A percentile compares a stretch with the other conserved stretches of the same genome.
phyloP scores from a whole-genome alignment of 1,140 invertebrate species.

The Conopomorpha cramerella region DNA sequence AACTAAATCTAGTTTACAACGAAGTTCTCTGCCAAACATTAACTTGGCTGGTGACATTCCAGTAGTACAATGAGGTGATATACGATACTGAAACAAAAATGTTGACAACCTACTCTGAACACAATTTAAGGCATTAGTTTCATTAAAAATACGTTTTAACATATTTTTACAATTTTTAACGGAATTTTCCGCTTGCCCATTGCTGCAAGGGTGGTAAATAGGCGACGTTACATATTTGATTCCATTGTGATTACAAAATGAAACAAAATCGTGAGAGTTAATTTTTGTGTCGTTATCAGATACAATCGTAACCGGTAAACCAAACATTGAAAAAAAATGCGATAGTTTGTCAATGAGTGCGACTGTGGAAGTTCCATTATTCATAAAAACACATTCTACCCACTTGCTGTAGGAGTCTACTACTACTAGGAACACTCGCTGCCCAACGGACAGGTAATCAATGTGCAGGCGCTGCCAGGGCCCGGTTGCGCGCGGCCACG shows the following conservation, averaged over 20 bases:
- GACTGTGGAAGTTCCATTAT: not conserved
- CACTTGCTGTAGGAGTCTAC: not conserved
- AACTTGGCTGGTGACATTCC: not conserved
- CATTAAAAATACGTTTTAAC: not conserved
- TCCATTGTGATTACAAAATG: not conserved
- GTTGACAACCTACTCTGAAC: not conserved
- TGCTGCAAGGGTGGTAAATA: not conserved
- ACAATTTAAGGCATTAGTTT: not conserved
- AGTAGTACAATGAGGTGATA: not conserved
- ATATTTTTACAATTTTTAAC: not conserved
- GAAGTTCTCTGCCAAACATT: not conserved
- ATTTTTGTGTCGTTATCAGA: not conserved
- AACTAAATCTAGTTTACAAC: not conserved
- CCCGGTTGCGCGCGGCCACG: not conserved
- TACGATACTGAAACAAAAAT: not conserved
- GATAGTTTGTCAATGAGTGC: not conserved
- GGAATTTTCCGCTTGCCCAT: not conserved
- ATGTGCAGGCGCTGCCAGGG: not conserved
- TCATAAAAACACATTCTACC: not conserved
- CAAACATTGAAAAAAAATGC: not conserved
- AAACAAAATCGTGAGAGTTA: not conserved
- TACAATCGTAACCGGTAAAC: not conserved
- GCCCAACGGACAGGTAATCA: not conserved
- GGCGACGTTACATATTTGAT: not conserved
- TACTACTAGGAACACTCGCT: not conserved